A percentile compares a stretch with the other conserved stretches of the same genome.
These are phyloP conservation scores for Diachrysia chrysitis DNA, from an alignment of 2,888 invertebrate genomes.

Conservation along the genomic window DNA sequence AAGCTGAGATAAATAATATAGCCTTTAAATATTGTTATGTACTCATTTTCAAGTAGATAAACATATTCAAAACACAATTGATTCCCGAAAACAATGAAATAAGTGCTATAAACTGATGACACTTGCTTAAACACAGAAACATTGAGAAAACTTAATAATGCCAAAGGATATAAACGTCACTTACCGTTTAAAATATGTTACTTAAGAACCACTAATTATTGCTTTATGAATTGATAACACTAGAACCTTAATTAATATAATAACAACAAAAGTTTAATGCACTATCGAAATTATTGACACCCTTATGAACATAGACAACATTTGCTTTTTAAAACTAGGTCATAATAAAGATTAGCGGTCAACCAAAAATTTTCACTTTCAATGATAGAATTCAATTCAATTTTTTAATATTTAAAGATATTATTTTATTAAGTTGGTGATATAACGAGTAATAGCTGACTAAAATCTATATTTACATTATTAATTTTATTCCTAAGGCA, in stretches of 20 bases:
- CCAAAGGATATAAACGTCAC: constrained; percentile 10
- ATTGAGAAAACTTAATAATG: constrained; percentile 12
- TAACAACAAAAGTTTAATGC: constrained; percentile 55
- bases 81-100: constrained; percentile 39
- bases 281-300: constrained; percentile 74
- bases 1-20: background rate
- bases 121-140: constrained; percentile 35
- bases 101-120: constrained; percentile 31
- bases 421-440: background rate
- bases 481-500: too few relatives aligned
- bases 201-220: constrained; percentile 33
- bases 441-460: background rate
- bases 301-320: constrained; percentile 68
- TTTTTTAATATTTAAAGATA: background rate
- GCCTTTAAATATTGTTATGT: background rate
- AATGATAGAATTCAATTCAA: background rate
- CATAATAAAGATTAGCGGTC: constrained; percentile 5
- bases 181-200: constrained; percentile 44
- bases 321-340: constrained; percentile 53
- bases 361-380: constrained; percentile 32
- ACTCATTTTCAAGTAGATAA: constrained; percentile 7
- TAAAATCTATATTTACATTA: too few relatives aligned
- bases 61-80: constrained; percentile 20
- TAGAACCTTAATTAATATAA: constrained; percentile 33
- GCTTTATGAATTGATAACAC: constrained; percentile 42